Evolutionary conservation across 2,797 vertebrate genomes (phyloP).

Genomic region (Adelosebastes latens): DNA sequence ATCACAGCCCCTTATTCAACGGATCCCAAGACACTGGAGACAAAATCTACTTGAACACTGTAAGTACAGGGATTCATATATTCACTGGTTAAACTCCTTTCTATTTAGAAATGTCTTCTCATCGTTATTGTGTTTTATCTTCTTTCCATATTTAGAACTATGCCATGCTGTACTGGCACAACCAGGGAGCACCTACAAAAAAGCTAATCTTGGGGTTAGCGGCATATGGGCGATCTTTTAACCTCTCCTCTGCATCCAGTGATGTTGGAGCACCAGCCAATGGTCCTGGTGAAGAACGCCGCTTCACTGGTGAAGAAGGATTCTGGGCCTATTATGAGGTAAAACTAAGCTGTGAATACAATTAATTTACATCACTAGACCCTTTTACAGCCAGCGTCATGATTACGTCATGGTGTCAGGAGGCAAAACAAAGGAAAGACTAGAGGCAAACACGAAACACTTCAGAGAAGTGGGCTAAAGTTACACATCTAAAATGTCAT

Average conservation of each 20-base stretch:
- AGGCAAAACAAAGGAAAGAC: too few species aligned
- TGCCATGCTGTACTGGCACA: slow-evolving; percentile 80
- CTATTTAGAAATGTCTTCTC: not conserved
- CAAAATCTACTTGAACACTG: slow-evolving; percentile 71
- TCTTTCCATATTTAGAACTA: slow-evolving; percentile 58
- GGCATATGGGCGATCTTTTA: slow-evolving; percentile 80
- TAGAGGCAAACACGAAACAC: too few species aligned
- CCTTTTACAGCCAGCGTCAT: not conserved
- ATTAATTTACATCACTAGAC: not conserved
- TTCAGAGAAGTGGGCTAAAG: too few species aligned
- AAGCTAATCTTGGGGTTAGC: slow-evolving; percentile 82
- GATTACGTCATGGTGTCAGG: too few species aligned
- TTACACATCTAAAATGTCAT: too few species aligned
- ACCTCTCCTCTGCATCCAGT: slow-evolving; percentile 41
- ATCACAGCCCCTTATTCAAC: slow-evolving; percentile 81
- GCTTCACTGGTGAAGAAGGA: slow-evolving; percentile 78
- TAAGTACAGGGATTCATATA: slow-evolving; percentile 29
- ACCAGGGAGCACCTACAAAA: slow-evolving; percentile 70
- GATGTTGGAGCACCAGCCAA: slow-evolving; percentile 62
- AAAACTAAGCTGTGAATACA: not conserved
- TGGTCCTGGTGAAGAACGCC: slow-evolving; percentile 73
- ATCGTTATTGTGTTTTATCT: not conserved
- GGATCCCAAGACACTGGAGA: slow-evolving; percentile 65
- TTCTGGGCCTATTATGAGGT: slow-evolving; percentile 86
- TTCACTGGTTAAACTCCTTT: not conserved